phyloP scores from a whole-genome alignment of 2,888 invertebrate species.

The Oconnorella tubifera region DNA sequence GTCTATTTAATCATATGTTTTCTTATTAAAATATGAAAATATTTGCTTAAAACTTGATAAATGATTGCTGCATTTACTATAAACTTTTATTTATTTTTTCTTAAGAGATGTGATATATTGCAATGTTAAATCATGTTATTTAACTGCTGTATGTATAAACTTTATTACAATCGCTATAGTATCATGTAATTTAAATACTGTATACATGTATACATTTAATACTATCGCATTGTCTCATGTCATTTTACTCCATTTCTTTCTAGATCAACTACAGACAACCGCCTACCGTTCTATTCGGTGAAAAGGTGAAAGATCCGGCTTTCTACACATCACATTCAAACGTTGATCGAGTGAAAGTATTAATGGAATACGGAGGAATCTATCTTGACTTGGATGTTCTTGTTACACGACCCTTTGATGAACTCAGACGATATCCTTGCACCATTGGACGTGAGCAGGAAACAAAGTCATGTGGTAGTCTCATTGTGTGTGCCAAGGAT shows the following conservation, averaged over 20 bases:
- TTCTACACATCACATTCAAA: constrained; percentile 40
- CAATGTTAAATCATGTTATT: too few species aligned
- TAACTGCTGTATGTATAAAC: too few species aligned
- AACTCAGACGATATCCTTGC: constrained; percentile 32
- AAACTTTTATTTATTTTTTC: too few species aligned
- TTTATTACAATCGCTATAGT: too few species aligned
- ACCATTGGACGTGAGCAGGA: constrained; percentile 28
- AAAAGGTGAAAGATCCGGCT: constrained; percentile 30
- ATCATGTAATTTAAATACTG: too few species aligned
- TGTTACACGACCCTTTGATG: constrained; percentile 34
- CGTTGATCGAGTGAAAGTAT: constrained; percentile 37
- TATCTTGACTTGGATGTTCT: constrained; percentile 39
- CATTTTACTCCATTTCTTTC: neutral
- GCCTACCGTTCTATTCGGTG: constrained; percentile 34
- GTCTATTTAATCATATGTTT: too few species aligned
- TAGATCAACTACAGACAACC: constrained; percentile 31
- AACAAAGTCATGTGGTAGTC: constrained; percentile 37
- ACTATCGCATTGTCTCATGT: too few species aligned
- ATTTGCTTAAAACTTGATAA: too few species aligned
- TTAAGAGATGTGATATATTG: too few species aligned
- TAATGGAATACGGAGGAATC: constrained; percentile 38
- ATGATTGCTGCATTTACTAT: too few species aligned
- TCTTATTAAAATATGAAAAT: too few species aligned
- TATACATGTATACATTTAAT: too few species aligned
- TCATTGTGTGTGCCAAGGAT: constrained; percentile 34